Base-by-base conservation (phyloP, 2,888 invertebrate genomes). In the Cryptus armator region DNA sequence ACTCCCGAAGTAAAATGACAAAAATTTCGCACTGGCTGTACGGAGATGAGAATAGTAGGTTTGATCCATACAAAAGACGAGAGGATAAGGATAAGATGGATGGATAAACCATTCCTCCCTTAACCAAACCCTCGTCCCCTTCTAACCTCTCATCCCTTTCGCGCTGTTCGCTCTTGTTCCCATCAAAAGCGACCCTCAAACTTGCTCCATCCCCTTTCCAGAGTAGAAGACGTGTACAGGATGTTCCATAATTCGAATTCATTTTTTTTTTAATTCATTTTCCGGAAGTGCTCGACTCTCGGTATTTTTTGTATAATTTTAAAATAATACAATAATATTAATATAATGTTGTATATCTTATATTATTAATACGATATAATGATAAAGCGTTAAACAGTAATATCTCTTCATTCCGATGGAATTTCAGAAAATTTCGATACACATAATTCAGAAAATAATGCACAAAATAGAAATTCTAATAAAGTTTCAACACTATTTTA, bases 1-100 rank as follows among this genome's bases (percentile, higher is more conserved):
- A 29, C 48, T n/a, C 46, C 37, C 62, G 44, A 44, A 66, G 44
- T 24, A 24, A 24, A 24, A 32, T 24, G 75, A 68, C 70, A 9
- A 3, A 59, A 59, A 59, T 24, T 29, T 29, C 46, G 71, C 75
- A 48, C 70, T 71, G 43, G 44, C n/a, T 67, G 19, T 10, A 24
- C 16, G 37, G 19, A 70, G 80, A 71, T 43, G 81, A 29, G 56
- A 84, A 76, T 71, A 76, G 79, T 71, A 37, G 37, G 37, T 75
- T 59, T 66, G 75, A 64, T 32, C 19, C 51, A 24, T 66, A 83
- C 72, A 81, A 72, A 72, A 62, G 76, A 67, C 70, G 37, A 79
- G 72, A 76, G 80, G 80, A 84, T 81, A 76, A 81, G 71, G 59
- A 68, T 32, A 81, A 84, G 84, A 84, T 84, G 64, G 81, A 84